Evolutionary conservation across 2,888 invertebrate species (phyloP).

Genomic region (Euclidia mi): DNA sequence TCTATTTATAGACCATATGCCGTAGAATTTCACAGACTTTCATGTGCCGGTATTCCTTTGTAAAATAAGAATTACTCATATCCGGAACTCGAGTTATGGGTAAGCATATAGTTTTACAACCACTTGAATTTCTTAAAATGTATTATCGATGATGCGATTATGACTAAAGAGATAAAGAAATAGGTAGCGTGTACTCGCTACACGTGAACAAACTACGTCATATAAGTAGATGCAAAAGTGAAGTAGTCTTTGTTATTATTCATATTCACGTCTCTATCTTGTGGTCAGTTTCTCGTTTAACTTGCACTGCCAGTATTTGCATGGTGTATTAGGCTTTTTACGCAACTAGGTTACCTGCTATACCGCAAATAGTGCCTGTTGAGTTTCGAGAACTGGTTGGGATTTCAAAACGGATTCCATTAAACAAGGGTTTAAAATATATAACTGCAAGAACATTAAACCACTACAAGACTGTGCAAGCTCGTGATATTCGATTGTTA

Average conservation of each 20-base stretch:
- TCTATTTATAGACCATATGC: too few species aligned
- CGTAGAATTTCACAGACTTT: neutral
- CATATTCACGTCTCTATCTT: neutral
- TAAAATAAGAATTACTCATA: conserved; percentile 21
- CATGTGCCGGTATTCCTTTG: conserved; percentile 16
- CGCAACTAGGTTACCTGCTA: neutral
- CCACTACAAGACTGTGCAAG: too few species aligned
- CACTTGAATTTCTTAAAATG: conserved; percentile 16
- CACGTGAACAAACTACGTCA: neutral
- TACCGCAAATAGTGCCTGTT: too few species aligned
- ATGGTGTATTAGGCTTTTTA: neutral
- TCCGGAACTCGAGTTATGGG: conserved; percentile 26
- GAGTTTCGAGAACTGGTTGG: too few species aligned
- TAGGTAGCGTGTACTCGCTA: conserved; percentile 2
- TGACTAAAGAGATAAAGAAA: conserved; percentile 24
- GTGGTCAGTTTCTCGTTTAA: conserved; percentile 3
- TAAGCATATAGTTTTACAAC: conserved; percentile 5
- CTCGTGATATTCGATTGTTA: too few species aligned
- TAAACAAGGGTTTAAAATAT: too few species aligned
- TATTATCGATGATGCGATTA: conserved; percentile 27
- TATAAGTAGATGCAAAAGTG: neutral
- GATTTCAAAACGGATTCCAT: too few species aligned
- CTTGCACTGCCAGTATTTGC: neutral
- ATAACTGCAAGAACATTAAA: too few species aligned
- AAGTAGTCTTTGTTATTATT: too few species aligned